These are phyloP conservation scores for Columba janthina DNA, from an alignment of 2,113 vertebrate genomes.

Conservation along the genomic window DNA sequence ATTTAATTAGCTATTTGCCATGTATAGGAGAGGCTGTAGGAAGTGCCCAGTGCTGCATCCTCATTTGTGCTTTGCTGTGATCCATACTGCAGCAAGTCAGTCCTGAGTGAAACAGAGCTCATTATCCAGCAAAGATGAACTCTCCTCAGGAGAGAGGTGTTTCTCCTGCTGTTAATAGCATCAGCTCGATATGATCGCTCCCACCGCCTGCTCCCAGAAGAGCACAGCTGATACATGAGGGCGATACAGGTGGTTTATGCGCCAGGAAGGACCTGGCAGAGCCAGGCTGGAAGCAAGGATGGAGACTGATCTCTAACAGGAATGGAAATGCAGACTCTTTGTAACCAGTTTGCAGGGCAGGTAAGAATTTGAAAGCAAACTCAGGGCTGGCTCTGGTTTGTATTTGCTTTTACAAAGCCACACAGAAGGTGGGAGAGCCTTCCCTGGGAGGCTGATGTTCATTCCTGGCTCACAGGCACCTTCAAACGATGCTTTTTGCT, in stretches of 20 bases:
- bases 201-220: background rate
- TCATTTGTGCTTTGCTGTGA: constrained; percentile 28
- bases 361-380: background rate
- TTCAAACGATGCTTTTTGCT: background rate
- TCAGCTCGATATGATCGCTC: background rate
- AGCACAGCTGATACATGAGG: background rate
- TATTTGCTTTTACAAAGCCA: background rate
- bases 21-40: background rate
- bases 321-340: background rate
- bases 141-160: constrained; percentile 1
- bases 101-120: constrained; percentile 12
- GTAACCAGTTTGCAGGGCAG: background rate
- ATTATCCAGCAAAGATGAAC: constrained; percentile 45
- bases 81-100: background rate
- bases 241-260: rapidly evolving
- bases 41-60: constrained; percentile 2
- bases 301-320: background rate
- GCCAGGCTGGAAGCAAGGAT: background rate
- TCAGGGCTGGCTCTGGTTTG: background rate
- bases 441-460: background rate
- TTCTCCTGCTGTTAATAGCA: background rate
- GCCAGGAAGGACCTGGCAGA: background rate
- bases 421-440: background rate
- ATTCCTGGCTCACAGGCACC: background rate
- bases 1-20: constrained; percentile 35